Evolutionary conservation across 2,113 vertebrate genomes (phyloP), one percentile per base, ranked within the genome.

Genomic region (Nycticebus coucang): DNA sequence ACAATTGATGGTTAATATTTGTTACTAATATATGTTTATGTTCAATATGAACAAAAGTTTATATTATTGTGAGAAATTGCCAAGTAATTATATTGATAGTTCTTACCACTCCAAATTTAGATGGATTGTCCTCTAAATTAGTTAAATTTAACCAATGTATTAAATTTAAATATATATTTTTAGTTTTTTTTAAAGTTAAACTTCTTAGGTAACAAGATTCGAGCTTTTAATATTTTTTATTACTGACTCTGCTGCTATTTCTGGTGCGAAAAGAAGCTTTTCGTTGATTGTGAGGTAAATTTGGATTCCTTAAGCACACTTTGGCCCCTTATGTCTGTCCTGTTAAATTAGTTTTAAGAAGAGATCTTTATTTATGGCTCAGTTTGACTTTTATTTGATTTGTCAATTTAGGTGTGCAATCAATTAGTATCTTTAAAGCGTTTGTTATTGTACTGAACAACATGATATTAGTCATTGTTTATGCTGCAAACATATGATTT

Each of bases 261-360:
- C 55, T 83, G 55, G n/a, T 78, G n/a, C n/a, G 28, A 89, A 68
- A 81, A 37, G 26, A 60, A 91, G 18, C 37, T 64, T 91, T 50
- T 69, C 4, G 26, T 21, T 81, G 41, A 87, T 57, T 77, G 60
- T 87, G 62, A 93, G 78, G 50, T 93, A 93, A 71, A 72, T 59
- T 93, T 91, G 60, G 35, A 59, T 96, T 91, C 45, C 26, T 87
- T 57, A 82, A 91, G 14, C 26, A 80, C 26, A n/a, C 12, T 2
- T 89, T 35, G 75, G 30, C 26, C 50, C 10, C 7, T 86, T 75
- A 24, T 69, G 8, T 11, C 3, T n/a, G 7, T 81, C 18, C 71
- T 89, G 72, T 37, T 59, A 19, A 89, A 89, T 89, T 80, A 60
- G 66, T 89, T 84, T 85, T 41, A 85, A 86, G 80, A 86, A 79